Percentiles rank a stretch among this genome's conserved stretches.
phyloP scores from a whole-genome alignment of 2,888 invertebrate species.

The Dexiosoma caninum region DNA sequence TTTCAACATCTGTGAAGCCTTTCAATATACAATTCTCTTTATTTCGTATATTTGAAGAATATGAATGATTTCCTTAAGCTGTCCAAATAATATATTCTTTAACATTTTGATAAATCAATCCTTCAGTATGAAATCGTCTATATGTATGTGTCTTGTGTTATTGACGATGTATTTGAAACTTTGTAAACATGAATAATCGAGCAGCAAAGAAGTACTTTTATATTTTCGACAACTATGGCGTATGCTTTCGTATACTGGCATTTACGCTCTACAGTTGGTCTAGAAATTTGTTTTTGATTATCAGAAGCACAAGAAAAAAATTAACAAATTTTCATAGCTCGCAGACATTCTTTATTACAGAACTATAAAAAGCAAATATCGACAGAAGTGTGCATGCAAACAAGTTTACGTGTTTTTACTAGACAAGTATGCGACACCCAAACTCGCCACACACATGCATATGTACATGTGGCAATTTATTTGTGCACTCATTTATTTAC shows the following conservation, averaged over 20 bases:
- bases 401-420: conserved; percentile 38
- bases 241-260: not conserved
- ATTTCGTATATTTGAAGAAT: too few relatives aligned
- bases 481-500: not conserved
- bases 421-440: conserved; percentile 10
- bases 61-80: not conserved
- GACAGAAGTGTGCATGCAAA: conserved; percentile 41
- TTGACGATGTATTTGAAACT: not conserved
- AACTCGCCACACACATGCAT: not conserved
- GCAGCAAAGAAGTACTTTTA: not conserved
- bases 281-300: conserved; percentile 47
- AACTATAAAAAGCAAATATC: conserved; percentile 50
- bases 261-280: not conserved
- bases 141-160: not conserved
- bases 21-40: too few relatives aligned
- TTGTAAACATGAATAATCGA: not conserved
- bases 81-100: not conserved
- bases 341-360: conserved; percentile 56
- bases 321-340: conserved; percentile 46
- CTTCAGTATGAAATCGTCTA: conserved; percentile 7
- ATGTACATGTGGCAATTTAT: not conserved
- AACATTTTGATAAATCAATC: conserved; percentile 3
- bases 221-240: conserved; percentile 21
- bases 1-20: too few relatives aligned
- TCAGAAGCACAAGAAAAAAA: not conserved